phyloP scores from a whole-genome alignment of 2,113 vertebrate species.

The human (Homo sapiens) region GRCh38 chr15:39534001-39534500 shows the following conservation, averaged over 20 bases:
- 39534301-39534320: neutral
- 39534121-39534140: neutral
- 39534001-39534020: neutral
- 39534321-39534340: neutral
- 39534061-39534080: neutral
- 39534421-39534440: neutral
- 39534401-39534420: neutral
- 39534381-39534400: neutral
- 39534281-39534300: neutral
- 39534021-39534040: neutral
- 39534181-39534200: neutral
- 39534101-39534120: neutral
- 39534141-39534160: neutral
- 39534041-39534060: neutral
- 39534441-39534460: neutral
- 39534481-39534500: neutral
- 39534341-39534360: neutral
- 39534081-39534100: neutral
- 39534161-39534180: neutral
- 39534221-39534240: too few species aligned
- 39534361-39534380: neutral
- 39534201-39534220: neutral
- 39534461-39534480: neutral
- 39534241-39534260: neutral
- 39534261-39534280: neutral